Evolutionary conservation across 2,113 vertebrate genomes (phyloP).

Genomic region (Sander lucioperca): DNA sequence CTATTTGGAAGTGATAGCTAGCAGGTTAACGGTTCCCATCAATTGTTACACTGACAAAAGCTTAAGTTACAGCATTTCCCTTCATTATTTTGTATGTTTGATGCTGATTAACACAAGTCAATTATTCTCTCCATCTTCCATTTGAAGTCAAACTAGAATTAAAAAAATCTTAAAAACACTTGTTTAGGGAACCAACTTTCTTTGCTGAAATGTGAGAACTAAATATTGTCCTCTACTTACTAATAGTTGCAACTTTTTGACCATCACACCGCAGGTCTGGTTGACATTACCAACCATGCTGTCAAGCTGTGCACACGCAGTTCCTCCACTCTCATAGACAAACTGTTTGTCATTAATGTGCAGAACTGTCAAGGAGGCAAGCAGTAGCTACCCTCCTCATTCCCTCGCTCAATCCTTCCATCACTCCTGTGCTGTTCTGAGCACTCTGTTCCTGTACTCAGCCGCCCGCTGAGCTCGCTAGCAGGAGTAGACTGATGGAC

Average conservation of each 20-base stretch:
- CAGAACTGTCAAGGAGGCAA: constrained; percentile 28
- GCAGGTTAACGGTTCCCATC: too few species aligned
- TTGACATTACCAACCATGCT: neutral
- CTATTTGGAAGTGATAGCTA: too few species aligned
- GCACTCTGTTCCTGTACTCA: constrained; percentile 25
- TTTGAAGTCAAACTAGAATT: neutral
- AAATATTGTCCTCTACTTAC: neutral
- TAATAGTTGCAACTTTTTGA: neutral
- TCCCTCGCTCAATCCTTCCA: neutral
- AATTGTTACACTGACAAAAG: neutral
- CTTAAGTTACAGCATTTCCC: neutral
- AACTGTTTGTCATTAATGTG: neutral
- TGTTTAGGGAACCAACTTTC: neutral
- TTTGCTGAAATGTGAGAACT: neutral
- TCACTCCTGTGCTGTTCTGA: constrained; percentile 1
- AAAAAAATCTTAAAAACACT: neutral
- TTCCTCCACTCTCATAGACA: constrained; percentile 8
- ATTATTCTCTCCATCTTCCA: neutral
- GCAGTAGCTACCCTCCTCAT: neutral
- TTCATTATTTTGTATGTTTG: neutral
- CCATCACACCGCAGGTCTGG: neutral
- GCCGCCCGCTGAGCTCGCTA: constrained; percentile 26
- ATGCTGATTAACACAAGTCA: neutral
- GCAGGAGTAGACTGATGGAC: constrained; percentile 20
- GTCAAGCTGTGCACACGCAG: neutral